These are phyloP conservation scores for Lepidocolaptes lacrymiger DNA, from an alignment of 2,797 vertebrate genomes.

Conservation along the genomic window DNA sequence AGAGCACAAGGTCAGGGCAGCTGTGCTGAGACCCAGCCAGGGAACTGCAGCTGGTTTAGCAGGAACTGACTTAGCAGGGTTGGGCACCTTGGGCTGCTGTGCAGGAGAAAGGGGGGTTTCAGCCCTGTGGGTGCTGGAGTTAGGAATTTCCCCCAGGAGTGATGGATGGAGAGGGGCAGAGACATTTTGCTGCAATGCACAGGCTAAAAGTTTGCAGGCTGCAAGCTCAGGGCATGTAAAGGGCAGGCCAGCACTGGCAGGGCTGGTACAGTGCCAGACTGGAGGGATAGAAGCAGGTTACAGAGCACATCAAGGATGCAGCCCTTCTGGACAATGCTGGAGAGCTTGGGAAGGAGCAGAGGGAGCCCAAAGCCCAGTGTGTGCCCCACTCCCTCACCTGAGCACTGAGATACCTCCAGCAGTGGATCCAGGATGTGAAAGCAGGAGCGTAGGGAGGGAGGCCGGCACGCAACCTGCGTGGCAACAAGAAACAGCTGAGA, in stretches of 20 bases:
- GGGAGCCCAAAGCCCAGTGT: not conserved
- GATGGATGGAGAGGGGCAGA: not conserved
- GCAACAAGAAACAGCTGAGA: slow-evolving; percentile 11
- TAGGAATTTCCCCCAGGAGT: not conserved
- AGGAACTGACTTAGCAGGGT: rapidly evolving
- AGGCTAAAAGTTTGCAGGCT: not conserved
- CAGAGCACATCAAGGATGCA: rapidly evolving
- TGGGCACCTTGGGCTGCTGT: not conserved
- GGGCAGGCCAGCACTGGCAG: not conserved
- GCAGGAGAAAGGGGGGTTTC: not conserved
- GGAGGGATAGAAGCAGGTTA: not conserved
- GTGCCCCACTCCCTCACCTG: slow-evolving; percentile 73
- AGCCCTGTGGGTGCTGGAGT: not conserved
- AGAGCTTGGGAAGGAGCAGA: not conserved
- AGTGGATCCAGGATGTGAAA: slow-evolving; percentile 87
- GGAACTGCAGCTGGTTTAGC: not conserved
- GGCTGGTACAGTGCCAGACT: not conserved
- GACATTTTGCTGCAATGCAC: not conserved
- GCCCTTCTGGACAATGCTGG: not conserved
- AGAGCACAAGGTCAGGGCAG: not conserved
- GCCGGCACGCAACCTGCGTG: slow-evolving; percentile 81
- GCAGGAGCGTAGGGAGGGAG: slow-evolving; percentile 83
- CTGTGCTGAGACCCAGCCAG: rapidly evolving
- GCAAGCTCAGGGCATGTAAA: rapidly evolving
- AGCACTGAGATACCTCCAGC: slow-evolving; percentile 85